Percentiles rank a stretch among this genome's conserved stretches.
Evolutionary conservation across 2,888 invertebrate species (phyloP).

Genomic region (Scaptomyza parva): DNA sequence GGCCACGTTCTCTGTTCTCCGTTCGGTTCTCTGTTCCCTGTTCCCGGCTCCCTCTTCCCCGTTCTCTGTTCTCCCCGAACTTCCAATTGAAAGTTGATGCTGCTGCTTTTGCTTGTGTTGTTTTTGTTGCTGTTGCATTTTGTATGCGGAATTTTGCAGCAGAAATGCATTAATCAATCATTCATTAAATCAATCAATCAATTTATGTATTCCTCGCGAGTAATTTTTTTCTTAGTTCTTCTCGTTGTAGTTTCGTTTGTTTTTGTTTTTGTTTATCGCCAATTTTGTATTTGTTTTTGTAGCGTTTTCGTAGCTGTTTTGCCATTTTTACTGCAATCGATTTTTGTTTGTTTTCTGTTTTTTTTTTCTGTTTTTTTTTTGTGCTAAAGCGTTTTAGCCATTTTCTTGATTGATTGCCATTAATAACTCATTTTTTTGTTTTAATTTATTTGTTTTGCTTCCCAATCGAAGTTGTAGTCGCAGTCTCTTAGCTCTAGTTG

Average conservation of each 20-base stretch:
- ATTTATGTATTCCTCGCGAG: conserved; percentile 67
- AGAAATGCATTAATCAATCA: conserved; percentile 82
- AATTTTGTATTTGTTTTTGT: conserved; percentile 44
- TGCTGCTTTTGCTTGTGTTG: conserved; percentile 6
- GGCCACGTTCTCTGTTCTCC: conserved; percentile 51
- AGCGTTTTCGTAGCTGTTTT: conserved; percentile 17
- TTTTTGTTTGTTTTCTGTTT: too few species aligned
- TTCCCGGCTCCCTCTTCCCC: too few species aligned
- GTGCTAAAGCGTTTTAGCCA: conserved; percentile 46
- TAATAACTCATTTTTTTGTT: conserved; percentile 73
- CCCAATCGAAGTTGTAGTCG: conserved; percentile 14
- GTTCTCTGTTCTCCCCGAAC: conserved; percentile 34
- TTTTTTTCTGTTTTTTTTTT: conserved; percentile 21
- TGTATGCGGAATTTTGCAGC: conserved; percentile 79
- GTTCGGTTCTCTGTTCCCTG: conserved; percentile 16
- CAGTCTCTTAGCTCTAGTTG: conserved; percentile 37
- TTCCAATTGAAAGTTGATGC: conserved; percentile 17
- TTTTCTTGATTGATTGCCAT: conserved; percentile 77
- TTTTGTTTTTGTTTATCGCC: conserved; percentile 12
- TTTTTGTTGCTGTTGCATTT: conserved; percentile 64
- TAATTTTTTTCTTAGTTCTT: too few species aligned
- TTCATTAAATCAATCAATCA: conserved; percentile 82
- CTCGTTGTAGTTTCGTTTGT: conserved; percentile 7
- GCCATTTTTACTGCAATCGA: conserved; percentile 47
- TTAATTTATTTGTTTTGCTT: conserved; percentile 59